Conservation (phyloP, 2,797 vertebrate species). For the Myoxocephalus aenaeus region DNA sequence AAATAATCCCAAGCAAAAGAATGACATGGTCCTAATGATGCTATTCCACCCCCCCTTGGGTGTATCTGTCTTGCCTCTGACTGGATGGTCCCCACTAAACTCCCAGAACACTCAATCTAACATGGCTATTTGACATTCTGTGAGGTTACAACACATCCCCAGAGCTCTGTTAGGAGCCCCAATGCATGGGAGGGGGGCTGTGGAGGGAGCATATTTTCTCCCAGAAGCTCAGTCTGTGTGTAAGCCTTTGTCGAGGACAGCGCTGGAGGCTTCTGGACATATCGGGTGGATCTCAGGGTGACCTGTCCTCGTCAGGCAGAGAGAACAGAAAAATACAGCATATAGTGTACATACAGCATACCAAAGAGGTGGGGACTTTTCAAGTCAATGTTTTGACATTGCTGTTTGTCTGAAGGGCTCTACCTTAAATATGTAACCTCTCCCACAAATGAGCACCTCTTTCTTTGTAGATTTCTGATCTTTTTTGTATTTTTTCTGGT, state of each 20-base stretch:
- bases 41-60: constrained; percentile 33
- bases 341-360: constrained; percentile 64
- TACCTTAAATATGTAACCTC: constrained; percentile 3
- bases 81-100: constrained; percentile 34
- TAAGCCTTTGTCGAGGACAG: constrained; percentile 69
- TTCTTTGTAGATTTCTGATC: constrained; percentile 9
- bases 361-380: constrained; percentile 50
- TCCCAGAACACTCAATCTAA: constrained; percentile 39
- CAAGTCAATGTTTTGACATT: constrained; percentile 10
- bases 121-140: constrained; percentile 70
- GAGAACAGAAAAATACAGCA: constrained; percentile 60
- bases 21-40: constrained; percentile 23
- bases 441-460: constrained; percentile 14
- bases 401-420: constrained; percentile 29
- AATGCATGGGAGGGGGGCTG: constrained; percentile 28
- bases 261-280: constrained; percentile 65
- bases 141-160: constrained; percentile 67
- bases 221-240: constrained; percentile 57
- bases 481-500: background rate
- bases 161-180: constrained; percentile 57
- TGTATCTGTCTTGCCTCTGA: constrained; percentile 27
- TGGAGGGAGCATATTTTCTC: constrained; percentile 72
- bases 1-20: constrained; percentile 33
- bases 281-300: constrained; percentile 75
- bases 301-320: constrained; percentile 66